Evolutionary conservation across 2,888 invertebrate species (phyloP), one percentile per base, ranked within the genome.

Genomic region (Eledona agricola): DNA sequence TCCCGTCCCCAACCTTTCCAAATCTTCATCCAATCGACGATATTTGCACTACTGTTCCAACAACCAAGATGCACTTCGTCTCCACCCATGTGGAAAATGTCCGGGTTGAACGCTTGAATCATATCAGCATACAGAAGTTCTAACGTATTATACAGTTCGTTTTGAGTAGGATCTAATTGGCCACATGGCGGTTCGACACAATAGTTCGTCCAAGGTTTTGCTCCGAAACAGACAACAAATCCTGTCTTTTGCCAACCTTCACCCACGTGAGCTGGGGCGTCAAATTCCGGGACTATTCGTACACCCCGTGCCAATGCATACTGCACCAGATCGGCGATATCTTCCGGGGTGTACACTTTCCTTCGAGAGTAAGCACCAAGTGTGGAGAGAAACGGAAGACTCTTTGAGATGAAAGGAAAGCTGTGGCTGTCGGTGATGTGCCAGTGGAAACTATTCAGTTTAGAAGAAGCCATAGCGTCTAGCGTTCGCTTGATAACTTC

Each of bases 361-460:
- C 82, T 80, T 28, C 88, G 83, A 0, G 87, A 81, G 68, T 90
- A 90, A 2, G 95, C 90, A 1, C 97, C 96, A 9, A 86, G 81
- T 60, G 83, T 83, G 2, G 86, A 79, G 5, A 93, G 73, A 29
- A 88, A 79, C 0, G 92, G 92, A 57, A 82, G 82, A n/a, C 84
- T 83, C 65, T 81, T 82, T 0, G 90, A 84, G 47, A 88, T 87
- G 67, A 93, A 88, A 0, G 97, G 96, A 72, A 96, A 97, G 63
- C 96, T 95, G 59, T 96, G 95, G 9, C 91, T 89, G 76, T 97
- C 97, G 0, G 91, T 92, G 40, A 93, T 89, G 67, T 93, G 92
- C 96, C 96, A 96, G 70, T 97, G 96, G 78, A 97, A 90, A 0
- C 91, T 89, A 72, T 96, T 97, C 65, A 96, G 71, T 74, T 96